Evolutionary conservation across 2,113 vertebrate species (phyloP), one percentile per base, ranked within the genome.

Genomic region (Pelodiscus sinensis): DNA sequence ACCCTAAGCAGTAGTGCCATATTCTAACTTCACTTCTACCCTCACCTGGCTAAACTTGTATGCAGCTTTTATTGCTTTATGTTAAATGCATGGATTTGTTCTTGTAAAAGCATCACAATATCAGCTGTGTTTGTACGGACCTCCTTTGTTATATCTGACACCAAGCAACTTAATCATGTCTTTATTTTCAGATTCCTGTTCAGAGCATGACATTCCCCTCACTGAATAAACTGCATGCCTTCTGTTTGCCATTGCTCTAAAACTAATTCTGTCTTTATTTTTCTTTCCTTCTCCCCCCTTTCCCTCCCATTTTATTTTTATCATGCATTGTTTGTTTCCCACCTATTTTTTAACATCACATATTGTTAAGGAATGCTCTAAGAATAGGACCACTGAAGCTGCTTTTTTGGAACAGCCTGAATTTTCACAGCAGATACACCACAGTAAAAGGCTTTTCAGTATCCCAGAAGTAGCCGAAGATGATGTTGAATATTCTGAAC

Each of bases 201-300:
- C 97, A 98, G 97, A 98, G 98, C 99, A 98, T 98, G 98, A 97
- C 98, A 98, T 98, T 97, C 97, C 97, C 97, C 96, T 97, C 98
- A 97, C 91, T 97, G 94, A 98, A 98, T 98, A 98, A 98, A 97
- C 98, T 98, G 99, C 99, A 98, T 98, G 99, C 98, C 95, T 98
- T 98, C 97, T 5, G 94, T 96, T 97, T 97, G 81, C 96, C 98
- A 98, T 98, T 97, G 98, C 98, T 98, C 98, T 98, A 98, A 98
- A 98, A 99, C 99, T 99, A 99, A 99, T 98, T 98, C 98, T 99
- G 98, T 99, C 98, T 99, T 99, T 99, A 99, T 99, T 99, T 99
- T 98, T 98, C 98, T 97, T 98, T 96, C 98, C 92, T 91, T 94
- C 81, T 96, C n/a, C 96, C 89, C 87, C 94, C 92, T 88, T 65